phyloP scores from a whole-genome alignment of 1,140 invertebrate genomes.

The Drosophila bifasciata region DNA sequence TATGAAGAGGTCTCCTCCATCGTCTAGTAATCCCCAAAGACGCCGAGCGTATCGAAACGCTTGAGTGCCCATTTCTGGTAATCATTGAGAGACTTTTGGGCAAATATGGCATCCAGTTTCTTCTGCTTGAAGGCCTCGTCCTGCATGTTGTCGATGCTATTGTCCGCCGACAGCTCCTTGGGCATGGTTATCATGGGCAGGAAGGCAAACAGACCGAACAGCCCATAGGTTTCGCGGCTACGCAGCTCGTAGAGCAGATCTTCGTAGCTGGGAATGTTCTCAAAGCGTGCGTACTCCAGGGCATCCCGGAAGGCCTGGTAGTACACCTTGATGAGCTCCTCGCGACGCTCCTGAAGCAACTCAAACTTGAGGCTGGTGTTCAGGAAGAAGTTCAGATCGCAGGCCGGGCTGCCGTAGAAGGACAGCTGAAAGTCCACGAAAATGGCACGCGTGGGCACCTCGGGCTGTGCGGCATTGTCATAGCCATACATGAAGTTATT shows the following conservation, averaged over 20 bases:
- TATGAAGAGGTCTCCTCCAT: neutral
- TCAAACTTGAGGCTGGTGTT: slow-evolving; percentile 73
- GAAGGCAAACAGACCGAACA: slow-evolving; percentile 70
- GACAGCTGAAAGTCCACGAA: slow-evolving; percentile 84
- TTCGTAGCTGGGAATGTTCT: slow-evolving; percentile 81
- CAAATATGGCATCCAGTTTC: slow-evolving; percentile 64
- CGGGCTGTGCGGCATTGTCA: slow-evolving; percentile 74
- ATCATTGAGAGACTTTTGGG: slow-evolving; percentile 54
- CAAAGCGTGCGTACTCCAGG: slow-evolving; percentile 82
- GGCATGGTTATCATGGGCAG: slow-evolving; percentile 73
- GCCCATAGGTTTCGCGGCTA: slow-evolving; percentile 72
- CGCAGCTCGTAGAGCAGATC: slow-evolving; percentile 75
- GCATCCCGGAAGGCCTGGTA: slow-evolving; percentile 64
- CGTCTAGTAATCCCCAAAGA: slow-evolving; percentile 65
- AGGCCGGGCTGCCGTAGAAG: slow-evolving; percentile 75
- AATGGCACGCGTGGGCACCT: slow-evolving; percentile 85
- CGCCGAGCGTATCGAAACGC: slow-evolving; percentile 63
- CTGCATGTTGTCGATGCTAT: slow-evolving; percentile 68
- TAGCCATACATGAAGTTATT: slow-evolving; percentile 89
- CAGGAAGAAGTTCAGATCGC: slow-evolving; percentile 78
- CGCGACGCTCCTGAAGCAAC: slow-evolving; percentile 67
- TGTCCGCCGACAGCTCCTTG: slow-evolving; percentile 62
- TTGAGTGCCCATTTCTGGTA: slow-evolving; percentile 65
- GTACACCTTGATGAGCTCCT: slow-evolving; percentile 80
- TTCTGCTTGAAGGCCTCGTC: slow-evolving; percentile 53